Percentiles rank a stretch among this genome's conserved stretches.
phyloP scores from a whole-genome alignment of 2,888 invertebrate species.

The Myopa tessellatipennis region DNA sequence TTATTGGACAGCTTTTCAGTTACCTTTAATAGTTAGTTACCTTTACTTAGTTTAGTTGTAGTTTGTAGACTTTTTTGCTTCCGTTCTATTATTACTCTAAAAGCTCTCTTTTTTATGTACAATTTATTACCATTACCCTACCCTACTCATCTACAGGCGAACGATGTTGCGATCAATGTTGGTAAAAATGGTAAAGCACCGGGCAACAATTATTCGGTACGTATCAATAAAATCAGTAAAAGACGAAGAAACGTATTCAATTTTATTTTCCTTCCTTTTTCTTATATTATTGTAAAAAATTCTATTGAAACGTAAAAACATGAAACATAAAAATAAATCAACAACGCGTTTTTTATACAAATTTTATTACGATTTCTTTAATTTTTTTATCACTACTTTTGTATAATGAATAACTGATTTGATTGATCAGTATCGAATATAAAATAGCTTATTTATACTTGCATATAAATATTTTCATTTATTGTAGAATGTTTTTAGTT shows the following conservation, averaged over 20 bases:
- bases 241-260: constrained; percentile 15
- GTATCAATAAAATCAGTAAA: constrained; percentile 69
- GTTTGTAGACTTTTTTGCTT: not conserved
- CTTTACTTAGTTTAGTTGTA: not conserved
- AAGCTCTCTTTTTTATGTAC: not conserved
- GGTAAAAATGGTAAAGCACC: constrained; percentile 69
- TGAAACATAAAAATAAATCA: not conserved
- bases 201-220: constrained; percentile 69
- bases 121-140: constrained; percentile 61
- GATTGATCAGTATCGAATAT: constrained; percentile 69
- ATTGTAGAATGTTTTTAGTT: constrained; percentile 19
- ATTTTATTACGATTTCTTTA: not conserved
- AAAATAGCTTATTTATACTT: not conserved
- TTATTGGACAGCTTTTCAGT: too few relatives aligned
- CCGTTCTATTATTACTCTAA: too few relatives aligned
- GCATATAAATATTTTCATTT: not conserved
- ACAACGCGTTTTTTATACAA: too few relatives aligned
- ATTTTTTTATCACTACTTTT: not conserved
- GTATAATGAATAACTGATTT: constrained; percentile 60
- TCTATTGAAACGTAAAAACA: not conserved
- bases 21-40: too few relatives aligned
- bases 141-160: constrained; percentile 68
- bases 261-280: not conserved
- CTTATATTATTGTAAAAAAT: constrained; percentile 6
- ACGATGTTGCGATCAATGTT: constrained; percentile 67